Evolutionary conservation across 1,140 invertebrate species (phyloP).

Genomic region (Drosophila repleta): DNA sequence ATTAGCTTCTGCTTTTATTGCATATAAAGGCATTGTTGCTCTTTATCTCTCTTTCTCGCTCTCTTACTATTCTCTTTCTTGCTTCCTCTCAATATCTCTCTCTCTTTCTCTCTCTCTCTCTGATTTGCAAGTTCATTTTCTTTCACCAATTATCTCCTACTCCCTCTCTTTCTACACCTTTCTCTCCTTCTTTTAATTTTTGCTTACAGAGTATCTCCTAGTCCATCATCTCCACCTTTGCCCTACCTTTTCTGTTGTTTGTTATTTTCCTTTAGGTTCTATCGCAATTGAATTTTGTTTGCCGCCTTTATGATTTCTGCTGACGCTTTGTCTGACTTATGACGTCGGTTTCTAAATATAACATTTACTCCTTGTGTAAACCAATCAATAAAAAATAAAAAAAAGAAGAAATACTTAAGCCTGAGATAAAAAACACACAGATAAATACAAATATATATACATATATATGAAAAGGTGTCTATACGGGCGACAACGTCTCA

Average conservation of each 20-base stretch:
- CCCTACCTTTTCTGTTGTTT: no score
- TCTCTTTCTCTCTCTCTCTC: neutral
- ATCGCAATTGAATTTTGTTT: conserved; percentile 70
- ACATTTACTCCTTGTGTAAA: neutral
- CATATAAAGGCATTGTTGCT: no score
- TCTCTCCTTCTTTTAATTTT: neutral
- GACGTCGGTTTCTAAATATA: conserved; percentile 39
- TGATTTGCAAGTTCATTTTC: neutral
- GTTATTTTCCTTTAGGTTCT: neutral
- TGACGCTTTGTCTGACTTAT: conserved; percentile 36
- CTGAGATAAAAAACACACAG: conserved; percentile 1
- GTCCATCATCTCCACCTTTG: neutral
- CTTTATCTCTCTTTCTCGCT: no score
- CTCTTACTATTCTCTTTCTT: no score
- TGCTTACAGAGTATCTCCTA: neutral
- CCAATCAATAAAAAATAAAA: conserved; percentile 31
- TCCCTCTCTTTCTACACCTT: neutral
- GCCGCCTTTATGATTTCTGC: conserved; percentile 13
- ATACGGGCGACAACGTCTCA: neutral
- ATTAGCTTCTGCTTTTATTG: no score
- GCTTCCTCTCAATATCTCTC: neutral
- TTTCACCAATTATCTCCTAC: neutral
- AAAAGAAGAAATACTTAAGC: conserved; percentile 3
- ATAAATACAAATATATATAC: neutral
- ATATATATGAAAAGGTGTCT: no score